Base-by-base conservation (phyloP, 2,888 invertebrate species). In the Lycia hirtaria region DNA sequence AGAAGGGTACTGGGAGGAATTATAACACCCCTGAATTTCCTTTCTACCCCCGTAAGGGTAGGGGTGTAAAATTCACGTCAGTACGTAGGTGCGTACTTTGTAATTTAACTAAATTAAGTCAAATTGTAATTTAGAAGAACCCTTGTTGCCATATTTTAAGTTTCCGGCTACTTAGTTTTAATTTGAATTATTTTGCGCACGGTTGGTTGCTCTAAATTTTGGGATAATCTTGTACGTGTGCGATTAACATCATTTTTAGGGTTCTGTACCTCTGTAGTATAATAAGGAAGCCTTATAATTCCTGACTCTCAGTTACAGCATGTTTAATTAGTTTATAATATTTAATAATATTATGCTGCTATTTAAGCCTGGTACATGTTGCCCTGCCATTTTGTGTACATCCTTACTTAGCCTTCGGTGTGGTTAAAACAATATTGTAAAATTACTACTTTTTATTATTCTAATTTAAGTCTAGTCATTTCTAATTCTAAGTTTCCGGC, bases 111-210 rank as follows among this genome's bases (percentile, higher is more conserved):
- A 71, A 77, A 78, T 76, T 78, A 71, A 73, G 75, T 73, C 71
- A 71, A 77, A 78, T 76, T 76, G 78, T 73, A 73, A 78, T 76
- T 76, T 76, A 71, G 74, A 68, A 63, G 60, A 62, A 65, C 68
- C 68, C 67, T 68, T 67, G 62, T 65, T 58, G 51, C 58, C 56
- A 64, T 66, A 64, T 59, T 60, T 67, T 60, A 61, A 65, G 65
- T 65, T 64, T 63, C 60, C 59, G 57, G 60, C 57, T 62, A 57
- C 65, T 65, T 60, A 59, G 58, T 60, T 62, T 40, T 61, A 61
- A 65, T 67, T 67, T 49, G 41, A 51, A 58, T 62, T 52, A 64
- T 60, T 62, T 49, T 43, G 40, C 24, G 45, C 50, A 26, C 37
- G 60, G 32, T 48, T 38, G 32, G 35, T 45, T 45, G 15, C 22